Base-by-base conservation (phyloP, 2,113 vertebrate genomes). In the Numida meleagris region DNA sequence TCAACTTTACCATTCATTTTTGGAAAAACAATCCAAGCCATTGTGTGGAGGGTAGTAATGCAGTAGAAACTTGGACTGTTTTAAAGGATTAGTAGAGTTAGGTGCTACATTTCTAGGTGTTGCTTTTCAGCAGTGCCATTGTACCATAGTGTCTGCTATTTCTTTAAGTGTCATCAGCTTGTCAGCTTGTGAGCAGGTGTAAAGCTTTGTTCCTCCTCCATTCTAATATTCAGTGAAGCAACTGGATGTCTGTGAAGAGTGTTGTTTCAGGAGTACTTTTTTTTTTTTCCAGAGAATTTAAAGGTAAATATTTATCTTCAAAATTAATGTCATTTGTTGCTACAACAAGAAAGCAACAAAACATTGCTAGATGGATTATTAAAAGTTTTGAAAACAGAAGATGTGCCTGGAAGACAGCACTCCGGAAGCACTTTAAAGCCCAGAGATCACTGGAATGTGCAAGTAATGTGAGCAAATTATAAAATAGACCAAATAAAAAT, bases 71-170 rank as follows among this genome's bases (percentile, higher is more conserved):
- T 48, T 88, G 45, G 34, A 90, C 74, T 88, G 62, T 94, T 95
- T 95, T 95, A 95, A 95, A 85, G 94, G 95, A 95, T 94, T 95
- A 95, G 55, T 73, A 95, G 94, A 84, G 16, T 82, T 89, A 88
- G 70, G 90, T 89, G 92, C 83, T 79, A 94, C 86, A 79, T 93
- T 92, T 95, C 7, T 73, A 87, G 80, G 57, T 87, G 84, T 48
- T 95, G 83, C 93, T 93, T 96, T 95, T 96, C 95, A 96, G 81
- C 95, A 95, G 62, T 58, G 82, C 89, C 92, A 95, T 93, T 96
- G 89, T 95, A 87, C 66, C 58, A 92, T 58, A 90, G 48, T 71
- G 57, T 84, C 88, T 92, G 77, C 90, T 86, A 65, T 92, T 95
- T 83, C 80, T 94, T 70, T 51, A 94, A 86, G 48, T 96, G 95